These are phyloP conservation scores for Tiaroga cobitis DNA, from an alignment of 2,797 vertebrate genomes.

Conservation along the genomic window DNA sequence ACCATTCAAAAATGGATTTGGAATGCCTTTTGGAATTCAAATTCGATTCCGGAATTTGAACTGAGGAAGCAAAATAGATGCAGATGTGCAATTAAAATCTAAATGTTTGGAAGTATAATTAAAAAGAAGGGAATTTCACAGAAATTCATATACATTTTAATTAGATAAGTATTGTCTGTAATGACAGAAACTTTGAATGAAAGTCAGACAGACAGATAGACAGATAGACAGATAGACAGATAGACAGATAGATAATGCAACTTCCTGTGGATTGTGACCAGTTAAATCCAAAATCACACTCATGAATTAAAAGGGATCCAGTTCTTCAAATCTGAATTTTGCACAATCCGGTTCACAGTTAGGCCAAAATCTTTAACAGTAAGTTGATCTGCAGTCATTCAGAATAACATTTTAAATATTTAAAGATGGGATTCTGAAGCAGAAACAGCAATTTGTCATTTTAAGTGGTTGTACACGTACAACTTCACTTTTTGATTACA, in stretches of 20 bases:
- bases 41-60: neutral
- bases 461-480: no score
- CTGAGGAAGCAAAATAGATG: neutral
- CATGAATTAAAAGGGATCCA: neutral
- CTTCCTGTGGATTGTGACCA: no score
- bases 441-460: slow-evolving; percentile 2
- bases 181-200: neutral
- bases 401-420: neutral
- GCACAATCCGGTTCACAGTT: neutral
- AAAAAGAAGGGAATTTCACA: neutral
- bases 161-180: no score
- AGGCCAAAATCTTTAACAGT: neutral
- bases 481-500: neutral
- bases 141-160: no score
- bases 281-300: neutral
- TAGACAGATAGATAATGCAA: neutral
- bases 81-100: neutral
- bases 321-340: neutral
- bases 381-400: neutral
- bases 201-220: neutral
- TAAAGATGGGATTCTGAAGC: neutral
- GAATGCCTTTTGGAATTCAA: neutral
- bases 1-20: neutral
- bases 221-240: accelerated
- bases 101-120: neutral